A percentile compares a stretch with the other conserved stretches of the same genome.
These are phyloP conservation scores for Tridacna crocea DNA, from an alignment of 2,888 invertebrate genomes.

Conservation along the genomic window DNA sequence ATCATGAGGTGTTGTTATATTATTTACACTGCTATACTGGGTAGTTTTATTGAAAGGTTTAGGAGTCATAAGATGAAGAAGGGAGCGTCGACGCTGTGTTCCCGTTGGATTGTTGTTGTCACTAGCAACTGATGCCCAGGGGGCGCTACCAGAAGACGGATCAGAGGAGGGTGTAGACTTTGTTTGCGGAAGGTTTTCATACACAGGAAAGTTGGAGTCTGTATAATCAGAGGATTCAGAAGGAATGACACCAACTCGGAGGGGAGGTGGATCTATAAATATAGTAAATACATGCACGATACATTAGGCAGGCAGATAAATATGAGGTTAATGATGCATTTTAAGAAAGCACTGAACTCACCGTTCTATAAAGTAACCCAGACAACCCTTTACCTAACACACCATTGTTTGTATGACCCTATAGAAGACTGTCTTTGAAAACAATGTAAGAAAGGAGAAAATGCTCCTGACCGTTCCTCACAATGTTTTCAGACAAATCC, in stretches of 20 bases:
- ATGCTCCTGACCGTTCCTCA: no score
- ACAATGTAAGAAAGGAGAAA: no score
- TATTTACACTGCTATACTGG: constrained; percentile 55
- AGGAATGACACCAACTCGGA: constrained; percentile 55
- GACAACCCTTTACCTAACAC: no score
- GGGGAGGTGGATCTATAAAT: constrained; percentile 59
- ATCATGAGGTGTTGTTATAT: constrained; percentile 42
- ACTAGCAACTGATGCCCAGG: constrained; percentile 59
- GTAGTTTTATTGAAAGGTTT: constrained; percentile 71
- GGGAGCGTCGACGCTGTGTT: constrained; percentile 69
- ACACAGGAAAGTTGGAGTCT: constrained; percentile 67
- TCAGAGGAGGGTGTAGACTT: constrained; percentile 48
- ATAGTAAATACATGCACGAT: constrained; percentile 34
- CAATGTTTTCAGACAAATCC: no score
- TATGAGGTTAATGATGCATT: no score
- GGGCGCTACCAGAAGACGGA: constrained; percentile 11
- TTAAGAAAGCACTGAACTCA: no score
- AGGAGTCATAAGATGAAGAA: constrained; percentile 73
- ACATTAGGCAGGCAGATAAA: neutral
- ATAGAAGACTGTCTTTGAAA: no score
- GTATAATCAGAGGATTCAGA: constrained; percentile 42
- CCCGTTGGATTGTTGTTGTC: constrained; percentile 57
- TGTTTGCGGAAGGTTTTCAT: constrained; percentile 74
- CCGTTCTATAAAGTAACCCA: no score
- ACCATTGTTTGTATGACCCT: no score